phyloP scores from a whole-genome alignment of 1,140 invertebrate species.

The Catajapyx aquilonaris region DNA sequence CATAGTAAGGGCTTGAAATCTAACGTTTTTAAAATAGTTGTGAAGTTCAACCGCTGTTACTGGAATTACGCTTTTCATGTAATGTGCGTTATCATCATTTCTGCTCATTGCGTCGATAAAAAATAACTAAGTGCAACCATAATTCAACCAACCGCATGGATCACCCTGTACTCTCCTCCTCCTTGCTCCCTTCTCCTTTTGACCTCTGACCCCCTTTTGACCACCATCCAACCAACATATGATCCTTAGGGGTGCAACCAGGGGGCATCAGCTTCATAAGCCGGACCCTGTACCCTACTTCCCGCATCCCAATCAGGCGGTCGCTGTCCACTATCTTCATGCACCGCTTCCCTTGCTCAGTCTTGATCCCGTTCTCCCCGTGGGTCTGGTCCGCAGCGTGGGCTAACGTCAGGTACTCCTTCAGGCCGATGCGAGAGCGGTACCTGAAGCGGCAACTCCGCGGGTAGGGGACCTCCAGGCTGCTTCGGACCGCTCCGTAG shows the following conservation, averaged over 20 bases:
- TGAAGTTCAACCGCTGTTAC: no score
- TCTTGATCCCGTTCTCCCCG: conserved; percentile 41
- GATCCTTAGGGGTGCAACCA: conserved; percentile 81
- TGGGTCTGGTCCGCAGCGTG: conserved; percentile 81
- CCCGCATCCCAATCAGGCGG: conserved; percentile 43
- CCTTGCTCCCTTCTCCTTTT: no score
- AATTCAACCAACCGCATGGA: no score
- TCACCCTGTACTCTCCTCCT: no score
- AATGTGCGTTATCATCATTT: no score
- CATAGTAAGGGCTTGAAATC: no score
- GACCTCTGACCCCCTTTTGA: no score
- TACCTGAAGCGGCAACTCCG: conserved; percentile 33
- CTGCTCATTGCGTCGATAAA: no score
- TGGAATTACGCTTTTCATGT: no score
- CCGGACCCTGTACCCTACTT: conserved; percentile 48
- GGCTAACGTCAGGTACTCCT: conserved; percentile 56
- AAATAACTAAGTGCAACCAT: no score
- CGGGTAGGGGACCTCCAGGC: conserved; percentile 46
- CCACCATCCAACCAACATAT: conserved; percentile 72
- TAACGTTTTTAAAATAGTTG: no score
- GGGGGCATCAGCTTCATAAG: conserved; percentile 53
- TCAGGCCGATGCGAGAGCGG: conserved; percentile 23
- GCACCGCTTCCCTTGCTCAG: conserved; percentile 48
- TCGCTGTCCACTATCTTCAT: conserved; percentile 81
- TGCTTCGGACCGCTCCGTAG: conserved; percentile 62